Evolutionary conservation across 2,113 vertebrate genomes (phyloP), one percentile per base, ranked within the genome.

Genomic region (Scopus umbretta): DNA sequence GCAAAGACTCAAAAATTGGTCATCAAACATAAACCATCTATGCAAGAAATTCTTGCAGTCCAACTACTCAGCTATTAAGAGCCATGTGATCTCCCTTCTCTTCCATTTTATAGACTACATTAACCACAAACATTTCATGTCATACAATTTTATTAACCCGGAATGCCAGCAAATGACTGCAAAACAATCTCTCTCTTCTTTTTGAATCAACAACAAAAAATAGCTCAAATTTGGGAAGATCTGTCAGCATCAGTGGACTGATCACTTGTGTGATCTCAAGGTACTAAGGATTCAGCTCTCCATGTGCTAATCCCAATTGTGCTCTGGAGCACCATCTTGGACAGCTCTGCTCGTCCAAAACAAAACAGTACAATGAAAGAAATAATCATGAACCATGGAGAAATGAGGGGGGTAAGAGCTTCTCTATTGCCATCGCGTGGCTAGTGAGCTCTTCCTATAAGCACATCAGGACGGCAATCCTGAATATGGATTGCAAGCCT

Each of bases 221-320:
- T 8, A 55, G 70, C 47, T 90, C 55, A 27, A 25, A 11, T 65
- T 45, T 63, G 89, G 34, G 59, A 50, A 75, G 50, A 42, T 40
- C 34, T 80, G 45, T 52, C 72, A 78, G 76, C 36, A 32, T 20
- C 52, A 23, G 20, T 3, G 22, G 23, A 27, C 22, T 2, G 7
- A 75, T 34, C 15, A 13, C 49, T 43, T 5, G 32, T 13, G 61
- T 16, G 42, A 78, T 27, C 43, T 71, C 82, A 38, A 17, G 53
- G 85, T 7, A 42, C 13, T 7, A 23, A 19, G 34, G 52, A 21
- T 55, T 25, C 62, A 43, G 80, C 34, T 86, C 43, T 65, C 34
- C 20, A 36, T 0, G 3, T 6, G 29, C 52, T 36, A 42, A 78
- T n/a, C 32, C 83, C n/a, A 27, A 0, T 5, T 3, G 1, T 30